Evolutionary conservation across 2,113 vertebrate genomes (phyloP), one percentile per base, ranked within the genome.

Genomic region (Thomomys bottae): DNA sequence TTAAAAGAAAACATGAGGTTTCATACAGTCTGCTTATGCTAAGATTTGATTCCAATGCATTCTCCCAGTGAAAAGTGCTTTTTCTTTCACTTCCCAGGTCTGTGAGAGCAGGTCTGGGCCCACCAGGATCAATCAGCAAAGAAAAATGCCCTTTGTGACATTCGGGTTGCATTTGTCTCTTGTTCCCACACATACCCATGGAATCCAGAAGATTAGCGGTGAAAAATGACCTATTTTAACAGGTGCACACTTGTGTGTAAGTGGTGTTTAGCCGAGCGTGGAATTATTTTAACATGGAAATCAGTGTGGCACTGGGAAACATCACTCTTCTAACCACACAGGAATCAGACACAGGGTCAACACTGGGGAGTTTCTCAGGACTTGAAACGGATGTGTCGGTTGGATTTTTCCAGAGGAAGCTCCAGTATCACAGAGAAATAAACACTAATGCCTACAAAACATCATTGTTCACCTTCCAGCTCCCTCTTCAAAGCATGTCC

Each of bases 201-300:
- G 93, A 95, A 94, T 96, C 87, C 63, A 67, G 70, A 89, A 96
- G 94, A 94, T 95, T 93, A 96, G 75, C 94, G 84, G 88, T 96
- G 96, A 97, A 97, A 97, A 96, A 95, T 96, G 96, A 95, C 96
- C 95, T 96, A 94, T 96, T 96, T 95, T 93, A 97, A 96, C 96
- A 97, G 96, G 96, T 96, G 96, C 90, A 87, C 75, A 84, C 93
- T 96, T 93, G 77, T 94, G 95, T 89, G 80, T 92, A 87, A 96
- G 96, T 93, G 94, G 95, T 95, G 92, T 87, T 96, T 93, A 96
- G 95, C 92, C 24, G 26, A 96, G 96, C 93, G 23, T 97, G 96
- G 96, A 96, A 96, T 97, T 95, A 96, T 95, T 96, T 97, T 96
- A 95, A 92, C 96, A 96, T 94, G 96, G 96, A 96, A 96, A 95